A percentile compares a stretch with the other conserved stretches of the same genome.
These are phyloP conservation scores for Platichthys stellatus DNA, from an alignment of 2,113 vertebrate species.

Conservation along the genomic window DNA sequence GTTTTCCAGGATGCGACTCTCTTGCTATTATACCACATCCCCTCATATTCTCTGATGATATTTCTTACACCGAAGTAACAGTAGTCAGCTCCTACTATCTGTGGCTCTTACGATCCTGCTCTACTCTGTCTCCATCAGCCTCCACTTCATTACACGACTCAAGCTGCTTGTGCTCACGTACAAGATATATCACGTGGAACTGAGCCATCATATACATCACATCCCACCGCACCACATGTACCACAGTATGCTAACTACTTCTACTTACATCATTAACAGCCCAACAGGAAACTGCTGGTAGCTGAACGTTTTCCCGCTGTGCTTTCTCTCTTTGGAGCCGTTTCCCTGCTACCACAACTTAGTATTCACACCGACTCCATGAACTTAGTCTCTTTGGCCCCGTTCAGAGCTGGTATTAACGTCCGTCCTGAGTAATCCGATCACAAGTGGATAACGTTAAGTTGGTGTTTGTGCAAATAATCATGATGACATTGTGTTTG, in stretches of 20 bases:
- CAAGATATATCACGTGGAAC: not conserved
- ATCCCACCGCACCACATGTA: slow-evolving; percentile 8
- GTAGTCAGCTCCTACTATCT: not conserved
- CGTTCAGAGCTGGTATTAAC: too few species aligned
- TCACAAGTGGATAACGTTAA: too few species aligned
- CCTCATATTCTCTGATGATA: not conserved
- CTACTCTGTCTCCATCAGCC: not conserved
- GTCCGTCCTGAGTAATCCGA: too few species aligned
- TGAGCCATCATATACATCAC: not conserved
- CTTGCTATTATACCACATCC: not conserved
- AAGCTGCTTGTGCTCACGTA: not conserved
- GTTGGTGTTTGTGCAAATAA: too few species aligned
- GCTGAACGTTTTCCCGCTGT: not conserved
- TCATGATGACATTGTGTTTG: too few species aligned
- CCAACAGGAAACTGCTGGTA: slow-evolving; percentile 22
- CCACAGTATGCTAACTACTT: slow-evolving; percentile 11
- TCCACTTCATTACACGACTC: not conserved
- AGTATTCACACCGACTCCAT: not conserved
- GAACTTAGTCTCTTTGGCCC: not conserved
- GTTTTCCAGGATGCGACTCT: not conserved
- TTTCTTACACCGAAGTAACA: not conserved
- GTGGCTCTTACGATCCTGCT: not conserved
- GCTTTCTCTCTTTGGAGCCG: not conserved
- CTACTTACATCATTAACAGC: slow-evolving; percentile 28
- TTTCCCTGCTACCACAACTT: not conserved